phyloP scores from a whole-genome alignment of 92 coral and sea anemone species.

The Epizoanthus scotinus region DNA sequence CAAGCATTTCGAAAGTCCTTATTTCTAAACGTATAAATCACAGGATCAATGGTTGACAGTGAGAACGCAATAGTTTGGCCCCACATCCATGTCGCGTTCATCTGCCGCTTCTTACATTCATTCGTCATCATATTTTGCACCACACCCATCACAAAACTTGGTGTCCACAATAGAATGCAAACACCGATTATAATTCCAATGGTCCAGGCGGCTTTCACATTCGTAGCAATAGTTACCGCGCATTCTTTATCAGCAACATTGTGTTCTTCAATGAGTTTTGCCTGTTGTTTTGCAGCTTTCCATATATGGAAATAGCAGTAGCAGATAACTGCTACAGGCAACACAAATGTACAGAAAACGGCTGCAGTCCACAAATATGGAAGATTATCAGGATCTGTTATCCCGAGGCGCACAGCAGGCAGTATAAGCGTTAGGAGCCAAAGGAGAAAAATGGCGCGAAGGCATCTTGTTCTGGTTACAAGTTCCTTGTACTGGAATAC shows the following conservation, averaged over 20 bases:
- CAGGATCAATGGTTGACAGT: slow-evolving; percentile 26
- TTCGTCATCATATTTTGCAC: slow-evolving; percentile 41
- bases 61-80: slow-evolving; percentile 32
- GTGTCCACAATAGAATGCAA: slow-evolving; percentile 30
- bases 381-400: slow-evolving; percentile 19
- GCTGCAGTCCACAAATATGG: slow-evolving; percentile 37
- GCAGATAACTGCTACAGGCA: slow-evolving; percentile 29
- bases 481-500: slow-evolving; percentile 27
- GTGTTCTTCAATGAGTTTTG: not conserved
- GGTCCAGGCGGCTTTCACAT: slow-evolving; percentile 39
- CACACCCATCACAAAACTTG: slow-evolving; percentile 41
- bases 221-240: slow-evolving; percentile 11
- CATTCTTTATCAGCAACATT: slow-evolving; percentile 15
- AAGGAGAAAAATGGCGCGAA: not conserved
- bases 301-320: slow-evolving; percentile 36
- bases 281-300: slow-evolving; percentile 29
- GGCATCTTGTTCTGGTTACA: slow-evolving; percentile 25
- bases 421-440: slow-evolving; percentile 30
- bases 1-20: slow-evolving; percentile 22
- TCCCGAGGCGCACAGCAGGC: slow-evolving; percentile 12
- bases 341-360: slow-evolving; percentile 30
- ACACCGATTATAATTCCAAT: slow-evolving; percentile 36
- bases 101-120: slow-evolving; percentile 25
- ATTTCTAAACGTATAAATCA: slow-evolving; percentile 33
- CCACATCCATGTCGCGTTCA: slow-evolving; percentile 41